Evolutionary conservation across 2,888 invertebrate genomes (phyloP).

Genomic region (Sphecodes monilicornis): DNA sequence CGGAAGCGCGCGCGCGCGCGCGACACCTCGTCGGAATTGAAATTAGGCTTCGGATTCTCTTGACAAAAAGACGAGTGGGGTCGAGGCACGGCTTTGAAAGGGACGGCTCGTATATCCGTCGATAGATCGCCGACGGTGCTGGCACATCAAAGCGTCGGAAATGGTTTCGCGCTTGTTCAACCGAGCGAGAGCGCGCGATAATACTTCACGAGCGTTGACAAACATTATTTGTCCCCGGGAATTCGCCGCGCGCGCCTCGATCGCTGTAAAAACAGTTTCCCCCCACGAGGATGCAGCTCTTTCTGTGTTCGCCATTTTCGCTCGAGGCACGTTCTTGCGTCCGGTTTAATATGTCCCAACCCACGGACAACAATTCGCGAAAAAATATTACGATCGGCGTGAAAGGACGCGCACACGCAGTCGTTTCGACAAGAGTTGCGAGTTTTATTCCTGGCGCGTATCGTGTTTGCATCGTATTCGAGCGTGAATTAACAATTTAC

Average conservation of each 20-base stretch:
- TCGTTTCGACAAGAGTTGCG: background rate
- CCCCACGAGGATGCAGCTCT: background rate
- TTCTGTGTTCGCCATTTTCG: background rate
- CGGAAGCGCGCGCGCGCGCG: background rate
- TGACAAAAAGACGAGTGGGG: background rate
- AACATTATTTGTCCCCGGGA: constrained; percentile 31
- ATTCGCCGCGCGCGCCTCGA: background rate
- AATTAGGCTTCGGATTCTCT: background rate
- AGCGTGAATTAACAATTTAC: constrained; percentile 5
- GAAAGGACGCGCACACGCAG: background rate
- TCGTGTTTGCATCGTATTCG: background rate
- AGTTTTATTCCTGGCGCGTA: background rate
- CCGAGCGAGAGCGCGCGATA: constrained; percentile 26
- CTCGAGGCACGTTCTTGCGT: background rate
- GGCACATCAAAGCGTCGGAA: constrained; percentile 35
- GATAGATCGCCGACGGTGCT: constrained; percentile 20
- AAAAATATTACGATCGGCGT: background rate
- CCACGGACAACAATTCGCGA: background rate
- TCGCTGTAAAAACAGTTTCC: background rate
- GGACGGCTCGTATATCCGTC: background rate
- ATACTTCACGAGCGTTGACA: constrained; percentile 29
- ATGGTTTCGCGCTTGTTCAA: constrained; percentile 33
- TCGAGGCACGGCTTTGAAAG: constrained; percentile 17
- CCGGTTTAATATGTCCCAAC: background rate
- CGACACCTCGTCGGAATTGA: background rate